Base-by-base conservation (phyloP, 2,113 vertebrate genomes). In the Prunella fulvescens region DNA sequence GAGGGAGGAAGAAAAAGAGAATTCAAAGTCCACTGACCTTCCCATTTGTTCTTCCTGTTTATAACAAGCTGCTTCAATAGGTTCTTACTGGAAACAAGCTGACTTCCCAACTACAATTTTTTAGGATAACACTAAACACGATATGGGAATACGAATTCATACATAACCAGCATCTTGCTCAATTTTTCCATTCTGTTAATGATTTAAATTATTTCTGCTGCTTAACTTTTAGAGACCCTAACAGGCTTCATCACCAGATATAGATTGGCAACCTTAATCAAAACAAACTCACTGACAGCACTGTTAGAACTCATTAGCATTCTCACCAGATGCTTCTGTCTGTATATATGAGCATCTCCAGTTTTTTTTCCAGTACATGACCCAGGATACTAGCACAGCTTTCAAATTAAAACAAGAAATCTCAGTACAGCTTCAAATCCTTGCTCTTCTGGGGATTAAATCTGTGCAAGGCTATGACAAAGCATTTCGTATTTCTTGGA, bases 241-340 rank as follows among this genome's bases (percentile, higher is more conserved):
- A 81, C 28, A 89, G 74, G 47, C n/a, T 91, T 87, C 80, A 84
- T 77, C 54, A 77, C 18, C 79, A 93, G 81, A 87, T 19, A 76
- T 1, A 91, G 91, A 91, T 11, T 81, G 84, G 70, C 81, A 93
- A 80, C 24, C 44, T 79, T 71, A 84, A 91, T 78, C 83, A 93
- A 94, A 97, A 88, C 86, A 96, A 81, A 76, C 45, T 81, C 57
- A 57, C 16, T 79, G 78, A 82, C 80, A 85, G 35, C 71, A 65
- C 35, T 61, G 80, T 76, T 73, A 83, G 31, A 90, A 74, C 53
- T 92, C 76, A 87, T 88, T 79, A 95, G 22, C 6, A 48, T 78
- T 91, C 72, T 89, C 77, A 97, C 40, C 92, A 96, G 94, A 92
- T 91, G 91, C 91, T 97, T 81, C 86, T 89, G 78, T 76, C 81